Conservation (phyloP, 2,797 vertebrate species). For the Enteromius paludinosus region DNA sequence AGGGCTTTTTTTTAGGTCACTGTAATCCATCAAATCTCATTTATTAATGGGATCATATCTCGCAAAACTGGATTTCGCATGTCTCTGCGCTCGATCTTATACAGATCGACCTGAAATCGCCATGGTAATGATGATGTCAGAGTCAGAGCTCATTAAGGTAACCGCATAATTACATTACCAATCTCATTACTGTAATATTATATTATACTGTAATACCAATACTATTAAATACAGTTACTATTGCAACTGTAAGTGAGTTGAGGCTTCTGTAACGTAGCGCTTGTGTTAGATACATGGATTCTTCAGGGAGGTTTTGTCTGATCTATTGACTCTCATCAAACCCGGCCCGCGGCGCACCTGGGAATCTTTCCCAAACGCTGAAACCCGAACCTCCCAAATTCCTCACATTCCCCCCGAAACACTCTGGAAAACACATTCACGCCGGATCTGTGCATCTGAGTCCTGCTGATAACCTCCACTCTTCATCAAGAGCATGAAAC, state of each 20-base stretch:
- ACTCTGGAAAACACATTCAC: slow-evolving; percentile 9
- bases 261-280: too few relatives aligned
- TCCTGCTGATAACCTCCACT: slow-evolving; percentile 42
- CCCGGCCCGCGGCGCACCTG: slow-evolving; percentile 30
- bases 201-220: too few relatives aligned
- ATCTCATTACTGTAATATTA: background rate
- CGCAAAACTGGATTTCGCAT: background rate
- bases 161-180: background rate
- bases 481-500: background rate
- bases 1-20: background rate
- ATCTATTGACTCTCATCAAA: background rate
- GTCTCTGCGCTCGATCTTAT: background rate
- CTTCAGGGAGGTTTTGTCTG: background rate
- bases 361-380: slow-evolving; percentile 29
- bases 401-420: slow-evolving; percentile 56
- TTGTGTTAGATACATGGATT: background rate
- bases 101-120: background rate
- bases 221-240: too few relatives aligned
- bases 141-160: background rate
- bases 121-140: background rate
- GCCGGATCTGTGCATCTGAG: background rate
- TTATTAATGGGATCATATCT: background rate
- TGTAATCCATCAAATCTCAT: background rate
- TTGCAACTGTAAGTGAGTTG: too few relatives aligned
- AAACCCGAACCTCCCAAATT: slow-evolving; percentile 57